Evolutionary conservation across 2,797 vertebrate genomes (phyloP).

Genomic region (Acanthopagrus latus): DNA sequence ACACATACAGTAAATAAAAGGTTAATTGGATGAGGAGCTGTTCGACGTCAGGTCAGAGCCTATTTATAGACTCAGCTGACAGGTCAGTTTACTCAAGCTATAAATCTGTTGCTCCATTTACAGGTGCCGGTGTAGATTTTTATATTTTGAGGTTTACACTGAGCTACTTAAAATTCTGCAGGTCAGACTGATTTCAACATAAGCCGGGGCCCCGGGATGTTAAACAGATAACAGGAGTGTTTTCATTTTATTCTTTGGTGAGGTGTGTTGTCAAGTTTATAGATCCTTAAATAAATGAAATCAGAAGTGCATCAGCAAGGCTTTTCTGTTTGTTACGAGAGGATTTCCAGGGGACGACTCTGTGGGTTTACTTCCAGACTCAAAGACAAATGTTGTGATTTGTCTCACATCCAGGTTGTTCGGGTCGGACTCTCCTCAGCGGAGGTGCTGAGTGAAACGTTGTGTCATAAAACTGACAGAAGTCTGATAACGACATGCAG

Average conservation of each 20-base stretch:
- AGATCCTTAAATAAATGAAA: not conserved
- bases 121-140: not conserved
- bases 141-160: not conserved
- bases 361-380: not conserved
- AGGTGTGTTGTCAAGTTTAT: not conserved
- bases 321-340: not conserved
- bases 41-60: not conserved
- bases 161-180: not conserved
- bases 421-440: not conserved
- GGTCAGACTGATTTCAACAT: not conserved
- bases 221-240: not conserved
- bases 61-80: not conserved
- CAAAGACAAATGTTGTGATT: not conserved
- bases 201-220: not conserved
- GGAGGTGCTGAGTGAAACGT: not conserved
- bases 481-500: conserved; percentile 1
- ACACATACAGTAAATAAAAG: too few species aligned
- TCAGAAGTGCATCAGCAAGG: not conserved
- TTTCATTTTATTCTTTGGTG: not conserved
- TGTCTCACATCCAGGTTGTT: not conserved
- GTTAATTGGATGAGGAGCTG: not conserved
- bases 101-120: not conserved
- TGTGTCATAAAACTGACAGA: not conserved
- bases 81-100: not conserved
- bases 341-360: not conserved